Percentiles rank a stretch among this genome's conserved stretches.
Conservation (phyloP, 2,888 invertebrate species). For the Habroteleia sp. region DNA sequence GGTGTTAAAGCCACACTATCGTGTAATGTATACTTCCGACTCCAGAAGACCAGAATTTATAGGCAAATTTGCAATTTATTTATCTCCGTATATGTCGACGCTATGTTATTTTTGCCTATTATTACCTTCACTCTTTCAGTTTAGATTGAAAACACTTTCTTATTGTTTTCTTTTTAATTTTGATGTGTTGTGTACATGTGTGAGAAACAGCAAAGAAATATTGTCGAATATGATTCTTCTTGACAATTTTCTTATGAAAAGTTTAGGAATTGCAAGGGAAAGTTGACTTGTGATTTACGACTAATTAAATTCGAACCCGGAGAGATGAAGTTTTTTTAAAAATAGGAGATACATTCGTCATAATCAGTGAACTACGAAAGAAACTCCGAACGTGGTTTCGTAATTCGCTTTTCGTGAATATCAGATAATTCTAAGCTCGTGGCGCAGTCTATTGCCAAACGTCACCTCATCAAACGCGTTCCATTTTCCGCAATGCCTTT, state of each 20-base stretch:
- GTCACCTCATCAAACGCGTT: slow-evolving; percentile 35
- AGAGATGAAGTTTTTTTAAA: slow-evolving; percentile 1
- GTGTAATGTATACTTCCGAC: no score
- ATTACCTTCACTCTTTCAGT: no score
- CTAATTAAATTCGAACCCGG: slow-evolving; percentile 6
- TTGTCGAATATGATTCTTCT: slow-evolving; percentile 6
- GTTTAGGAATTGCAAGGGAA: background rate
- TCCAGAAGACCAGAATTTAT: no score
- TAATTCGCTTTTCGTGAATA: background rate
- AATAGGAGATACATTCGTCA: no score
- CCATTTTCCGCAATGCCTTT: slow-evolving; percentile 27
- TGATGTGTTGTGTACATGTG: no score
- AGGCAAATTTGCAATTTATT: no score
- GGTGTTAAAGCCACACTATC: no score
- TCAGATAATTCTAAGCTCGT: slow-evolving; percentile 14
- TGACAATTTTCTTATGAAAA: slow-evolving; percentile 6
- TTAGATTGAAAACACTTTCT: no score
- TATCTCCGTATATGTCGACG: no score
- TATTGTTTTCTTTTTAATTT: no score
- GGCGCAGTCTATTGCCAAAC: slow-evolving; percentile 13
- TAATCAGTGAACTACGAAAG: slow-evolving; percentile 8
- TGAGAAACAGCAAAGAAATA: slow-evolving; percentile 4
- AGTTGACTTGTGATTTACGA: slow-evolving; percentile 6
- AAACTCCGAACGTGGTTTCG: slow-evolving; percentile 3
- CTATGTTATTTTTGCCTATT: no score